Evolutionary conservation across 2,888 invertebrate genomes (phyloP).

Genomic region (Coenonympha glycerion): DNA sequence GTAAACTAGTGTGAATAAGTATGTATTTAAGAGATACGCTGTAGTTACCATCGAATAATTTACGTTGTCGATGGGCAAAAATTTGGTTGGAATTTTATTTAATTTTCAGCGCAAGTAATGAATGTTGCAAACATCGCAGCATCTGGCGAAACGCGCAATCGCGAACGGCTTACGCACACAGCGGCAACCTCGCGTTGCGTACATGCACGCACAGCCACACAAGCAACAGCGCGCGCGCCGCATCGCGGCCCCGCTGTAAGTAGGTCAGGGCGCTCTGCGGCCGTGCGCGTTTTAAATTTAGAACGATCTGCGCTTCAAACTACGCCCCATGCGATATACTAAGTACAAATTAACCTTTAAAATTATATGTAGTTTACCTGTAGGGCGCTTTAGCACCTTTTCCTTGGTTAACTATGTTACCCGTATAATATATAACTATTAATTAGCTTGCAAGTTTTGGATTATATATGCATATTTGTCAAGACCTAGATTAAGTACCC

Average conservation of each 20-base stretch:
- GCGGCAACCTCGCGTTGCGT: slow-evolving; percentile 42
- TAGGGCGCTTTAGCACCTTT: slow-evolving; percentile 32
- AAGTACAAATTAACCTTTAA: slow-evolving; percentile 53
- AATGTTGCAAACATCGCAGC: slow-evolving; percentile 66
- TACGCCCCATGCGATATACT: slow-evolving; percentile 64
- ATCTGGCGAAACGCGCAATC: slow-evolving; percentile 71
- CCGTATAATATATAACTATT: neutral
- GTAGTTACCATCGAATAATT: too few relatives aligned
- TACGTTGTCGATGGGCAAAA: slow-evolving; percentile 3
- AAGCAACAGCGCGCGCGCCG: slow-evolving; percentile 71
- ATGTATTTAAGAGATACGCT: too few relatives aligned
- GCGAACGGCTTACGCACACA: slow-evolving; percentile 66
- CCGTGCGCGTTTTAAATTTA: slow-evolving; percentile 75
- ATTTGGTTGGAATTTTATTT: slow-evolving; percentile 30
- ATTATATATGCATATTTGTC: slow-evolving; percentile 6
- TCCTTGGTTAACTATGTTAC: neutral
- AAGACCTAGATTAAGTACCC: slow-evolving; percentile 12
- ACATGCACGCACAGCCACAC: slow-evolving; percentile 49
- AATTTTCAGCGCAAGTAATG: slow-evolving; percentile 41
- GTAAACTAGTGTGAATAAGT: too few relatives aligned
- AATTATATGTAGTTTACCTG: slow-evolving; percentile 22
- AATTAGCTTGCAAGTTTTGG: neutral
- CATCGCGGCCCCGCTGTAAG: slow-evolving; percentile 74
- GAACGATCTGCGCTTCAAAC: slow-evolving; percentile 72
- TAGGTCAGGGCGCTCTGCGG: slow-evolving; percentile 75